Conservation (phyloP, 2,888 invertebrate genomes). For the Andrena fulva region DNA sequence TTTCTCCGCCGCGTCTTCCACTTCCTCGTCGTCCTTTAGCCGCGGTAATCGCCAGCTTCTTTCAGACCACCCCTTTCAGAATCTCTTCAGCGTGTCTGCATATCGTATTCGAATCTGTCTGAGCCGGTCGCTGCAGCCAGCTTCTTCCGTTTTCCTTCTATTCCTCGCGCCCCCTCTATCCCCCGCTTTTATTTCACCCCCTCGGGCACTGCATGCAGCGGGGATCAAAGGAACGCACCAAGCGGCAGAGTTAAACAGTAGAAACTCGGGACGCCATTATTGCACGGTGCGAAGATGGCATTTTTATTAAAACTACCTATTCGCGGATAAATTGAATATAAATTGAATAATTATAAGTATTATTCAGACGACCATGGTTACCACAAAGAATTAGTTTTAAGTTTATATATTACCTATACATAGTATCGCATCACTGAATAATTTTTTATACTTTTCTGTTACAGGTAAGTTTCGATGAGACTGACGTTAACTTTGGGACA, state of each 20-base stretch:
- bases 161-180: not conserved
- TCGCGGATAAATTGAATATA: not conserved
- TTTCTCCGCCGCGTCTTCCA: conserved; percentile 19
- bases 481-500: not conserved
- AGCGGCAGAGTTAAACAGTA: not conserved
- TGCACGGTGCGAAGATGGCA: not conserved
- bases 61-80: conserved; percentile 66
- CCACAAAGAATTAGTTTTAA: too few relatives aligned
- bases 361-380: too few relatives aligned
- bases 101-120: conserved; percentile 78
- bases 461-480: conserved; percentile 20
- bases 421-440: too few relatives aligned
- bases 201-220: too few relatives aligned
- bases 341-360: not conserved
- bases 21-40: conserved; percentile 16
- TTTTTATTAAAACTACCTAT: not conserved
- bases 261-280: not conserved
- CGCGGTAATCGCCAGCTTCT: conserved; percentile 50
- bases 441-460: conserved; percentile 9
- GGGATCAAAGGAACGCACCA: not conserved
- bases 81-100: conserved; percentile 71
- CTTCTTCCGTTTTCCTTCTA: not conserved
- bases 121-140: conserved; percentile 23
- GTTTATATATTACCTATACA: too few relatives aligned
- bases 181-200: not conserved